Percentiles rank a stretch among this genome's conserved stretches.
phyloP scores from a whole-genome alignment of 1,140 invertebrate genomes.

The Teleogryllus occipitalis region DNA sequence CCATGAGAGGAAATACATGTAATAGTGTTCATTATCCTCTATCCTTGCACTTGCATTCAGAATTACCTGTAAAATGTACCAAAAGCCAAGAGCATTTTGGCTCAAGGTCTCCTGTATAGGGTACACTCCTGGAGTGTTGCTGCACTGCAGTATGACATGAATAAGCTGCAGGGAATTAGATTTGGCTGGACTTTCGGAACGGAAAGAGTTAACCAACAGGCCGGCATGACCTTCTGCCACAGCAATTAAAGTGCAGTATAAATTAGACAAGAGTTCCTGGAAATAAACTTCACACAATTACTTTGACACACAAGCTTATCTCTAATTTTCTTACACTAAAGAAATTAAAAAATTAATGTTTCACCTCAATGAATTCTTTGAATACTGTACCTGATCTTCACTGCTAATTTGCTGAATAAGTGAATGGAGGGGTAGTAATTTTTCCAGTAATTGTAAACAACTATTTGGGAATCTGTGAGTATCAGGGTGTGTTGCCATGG shows the following conservation, averaged over 20 bases:
- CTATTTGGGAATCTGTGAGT: conserved; percentile 42
- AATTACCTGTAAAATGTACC: conserved; percentile 76
- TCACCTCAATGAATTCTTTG: too few relatives aligned
- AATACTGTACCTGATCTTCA: not conserved
- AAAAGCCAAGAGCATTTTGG: conserved; percentile 77
- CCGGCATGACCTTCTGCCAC: conserved; percentile 57
- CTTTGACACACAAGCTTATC: not conserved
- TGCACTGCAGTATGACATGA: conserved; percentile 60
- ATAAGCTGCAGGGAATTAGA: conserved; percentile 43
- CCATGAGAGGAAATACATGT: not conserved
- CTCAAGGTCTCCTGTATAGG: conserved; percentile 77
- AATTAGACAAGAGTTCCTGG: conserved; percentile 41
- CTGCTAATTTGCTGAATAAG: conserved; percentile 24
- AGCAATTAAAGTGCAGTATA: conserved; percentile 54
- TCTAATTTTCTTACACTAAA: not conserved
- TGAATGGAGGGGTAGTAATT: conserved; percentile 35
- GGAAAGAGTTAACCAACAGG: conserved; percentile 43
- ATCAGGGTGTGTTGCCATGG: conserved; percentile 48
- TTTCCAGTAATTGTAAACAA: conserved; percentile 43
- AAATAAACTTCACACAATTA: not conserved
- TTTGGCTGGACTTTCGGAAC: conserved; percentile 35
- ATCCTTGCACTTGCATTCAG: not conserved
- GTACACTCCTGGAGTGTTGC: conserved; percentile 69
- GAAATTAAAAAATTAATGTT: not conserved
- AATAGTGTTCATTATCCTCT: not conserved